Base-by-base conservation (phyloP, 2,113 vertebrate genomes). In the Pampusana beccarii region DNA sequence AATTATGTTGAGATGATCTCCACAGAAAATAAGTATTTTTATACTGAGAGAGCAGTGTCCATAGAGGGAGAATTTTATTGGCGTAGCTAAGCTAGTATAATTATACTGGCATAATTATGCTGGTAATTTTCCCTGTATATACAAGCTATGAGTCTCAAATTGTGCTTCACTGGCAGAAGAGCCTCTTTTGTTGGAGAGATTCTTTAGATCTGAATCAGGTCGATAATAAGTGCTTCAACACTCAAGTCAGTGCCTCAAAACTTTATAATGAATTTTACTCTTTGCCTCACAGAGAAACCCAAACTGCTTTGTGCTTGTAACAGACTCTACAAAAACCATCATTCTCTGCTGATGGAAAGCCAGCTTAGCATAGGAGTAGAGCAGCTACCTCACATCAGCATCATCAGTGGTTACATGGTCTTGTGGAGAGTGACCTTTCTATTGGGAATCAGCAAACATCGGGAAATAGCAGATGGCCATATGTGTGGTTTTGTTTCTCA, bases 201-300 rank as follows among this genome's bases (percentile, higher is more conserved):
- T 95, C 92, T 95, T 97, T 78, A 95, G 88, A 91, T 95, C 89
- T 97, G 96, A 97, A 95, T 97, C 95, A 97, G 94, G 75, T 78
- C 14, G 24, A 96, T 97, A 97, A 94, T 86, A 97, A 95, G 62
- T 78, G 67, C 72, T 92, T 92, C 80, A 91, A 64, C 36, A 88
- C 75, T 93, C 58, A 86, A 96, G 83, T 95, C 80, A 84, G 46
- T 94, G 65, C 48, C 80, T 95, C 77, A 80, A 66, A 46, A 92
- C 62, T 87, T 93, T 74, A 72, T 92, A 95, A 95, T 83, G 75
- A 91, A 56, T 92, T 85, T 96, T 89, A 79, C 70, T 80, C 88
- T 86, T 88, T 94, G 54, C 80, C 20, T 88, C 48, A 75, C 91
- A 92, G 80, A 88, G 66, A 90, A 93, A 67, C 23, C 12, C 65